These are phyloP conservation scores for Pseudochaenichthys georgianus DNA, from an alignment of 2,797 vertebrate genomes.

Conservation along the genomic window DNA sequence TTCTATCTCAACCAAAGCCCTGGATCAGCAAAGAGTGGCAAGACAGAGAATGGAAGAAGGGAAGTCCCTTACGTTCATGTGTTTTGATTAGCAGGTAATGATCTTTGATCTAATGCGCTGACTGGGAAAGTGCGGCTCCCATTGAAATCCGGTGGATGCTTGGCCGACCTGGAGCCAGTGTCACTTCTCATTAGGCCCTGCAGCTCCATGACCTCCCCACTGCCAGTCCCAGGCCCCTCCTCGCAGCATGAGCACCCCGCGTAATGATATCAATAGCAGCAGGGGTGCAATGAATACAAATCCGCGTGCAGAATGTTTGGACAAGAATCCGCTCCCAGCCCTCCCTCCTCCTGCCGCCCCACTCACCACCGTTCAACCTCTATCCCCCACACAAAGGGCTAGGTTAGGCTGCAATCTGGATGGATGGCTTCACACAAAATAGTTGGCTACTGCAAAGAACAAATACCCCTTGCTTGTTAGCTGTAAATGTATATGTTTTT, in stretches of 20 bases:
- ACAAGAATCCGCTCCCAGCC: constrained; percentile 85
- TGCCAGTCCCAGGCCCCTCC: constrained; percentile 75
- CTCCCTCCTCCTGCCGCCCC: constrained; percentile 57
- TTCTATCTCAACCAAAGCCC: constrained; percentile 42
- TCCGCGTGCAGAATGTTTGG: constrained; percentile 90
- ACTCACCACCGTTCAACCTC: constrained; percentile 61
- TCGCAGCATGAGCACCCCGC: constrained; percentile 85
- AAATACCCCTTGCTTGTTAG: constrained; percentile 71
- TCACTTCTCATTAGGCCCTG: constrained; percentile 92
- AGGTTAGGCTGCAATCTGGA: constrained; percentile 60
- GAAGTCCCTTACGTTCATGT: constrained; percentile 79
- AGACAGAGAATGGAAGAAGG: constrained; percentile 52
- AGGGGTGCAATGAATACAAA: constrained; percentile 92
- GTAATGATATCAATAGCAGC: constrained; percentile 92
- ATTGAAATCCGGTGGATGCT: constrained; percentile 87
- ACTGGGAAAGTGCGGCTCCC: constrained; percentile 86
- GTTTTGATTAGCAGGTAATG: constrained; percentile 90
- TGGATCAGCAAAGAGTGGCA: constrained; percentile 35
- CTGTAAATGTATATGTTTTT: constrained; percentile 17
- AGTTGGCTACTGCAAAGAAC: constrained; percentile 54
- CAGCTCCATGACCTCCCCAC: constrained; percentile 84
- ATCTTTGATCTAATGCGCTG: constrained; percentile 90
- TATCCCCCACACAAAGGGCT: constrained; percentile 66
- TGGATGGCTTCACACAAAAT: constrained; percentile 64
- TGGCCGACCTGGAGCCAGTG: constrained; percentile 96